phyloP scores from a whole-genome alignment of 2,888 invertebrate genomes.

The Polia nebulosa region DNA sequence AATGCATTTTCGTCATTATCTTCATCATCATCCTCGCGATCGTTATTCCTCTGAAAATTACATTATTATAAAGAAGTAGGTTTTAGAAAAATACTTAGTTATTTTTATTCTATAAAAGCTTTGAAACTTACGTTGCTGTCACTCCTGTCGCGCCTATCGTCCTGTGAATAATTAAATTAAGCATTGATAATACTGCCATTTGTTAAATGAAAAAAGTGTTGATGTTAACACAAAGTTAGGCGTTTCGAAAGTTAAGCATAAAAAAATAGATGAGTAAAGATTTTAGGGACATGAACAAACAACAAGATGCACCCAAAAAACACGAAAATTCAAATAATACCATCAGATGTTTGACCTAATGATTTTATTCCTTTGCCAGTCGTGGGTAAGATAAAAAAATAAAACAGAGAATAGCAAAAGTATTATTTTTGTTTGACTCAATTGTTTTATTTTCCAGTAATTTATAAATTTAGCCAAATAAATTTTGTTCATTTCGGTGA shows the following conservation, averaged over 20 bases:
- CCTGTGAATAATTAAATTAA: conserved; percentile 24
- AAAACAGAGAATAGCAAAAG: too few species aligned
- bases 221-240: neutral
- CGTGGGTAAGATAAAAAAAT: too few species aligned
- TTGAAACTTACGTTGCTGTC: conserved; percentile 24
- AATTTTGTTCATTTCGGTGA: too few species aligned
- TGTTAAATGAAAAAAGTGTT: neutral
- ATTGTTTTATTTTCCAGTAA: too few species aligned
- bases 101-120: neutral
- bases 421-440: too few species aligned
- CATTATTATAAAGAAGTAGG: neutral
- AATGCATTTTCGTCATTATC: conserved; percentile 23
- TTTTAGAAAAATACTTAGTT: neutral
- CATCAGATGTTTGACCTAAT: neutral
- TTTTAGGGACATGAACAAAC: neutral
- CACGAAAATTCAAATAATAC: neutral
- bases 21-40: conserved; percentile 38
- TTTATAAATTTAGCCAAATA: neutral
- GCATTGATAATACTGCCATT: neutral
- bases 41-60: conserved; percentile 23
- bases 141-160: conserved; percentile 9
- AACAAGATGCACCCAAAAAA: neutral
- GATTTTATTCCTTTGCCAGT: neutral
- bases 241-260: neutral
- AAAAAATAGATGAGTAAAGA: neutral